Evolutionary conservation across 2,797 vertebrate genomes (phyloP), one percentile per base, ranked within the genome.

Genomic region (Erithacus rubecula): DNA sequence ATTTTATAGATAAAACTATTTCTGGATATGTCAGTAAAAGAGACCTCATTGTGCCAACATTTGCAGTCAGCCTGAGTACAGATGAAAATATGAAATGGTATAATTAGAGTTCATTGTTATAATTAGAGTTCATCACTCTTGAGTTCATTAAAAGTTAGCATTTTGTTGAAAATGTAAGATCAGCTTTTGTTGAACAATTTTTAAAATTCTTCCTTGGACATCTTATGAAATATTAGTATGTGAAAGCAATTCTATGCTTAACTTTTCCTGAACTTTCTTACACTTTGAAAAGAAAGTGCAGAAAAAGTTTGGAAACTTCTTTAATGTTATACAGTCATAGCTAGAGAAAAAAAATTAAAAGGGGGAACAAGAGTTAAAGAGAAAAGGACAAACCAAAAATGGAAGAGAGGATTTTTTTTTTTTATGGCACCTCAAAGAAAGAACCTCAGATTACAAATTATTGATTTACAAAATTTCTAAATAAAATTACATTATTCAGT

Each of bases 1-100:
- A 88, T 88, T 87, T 92, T 58, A 71, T 47, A 89, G 87, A 71
- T 70, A 89, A 89, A 83, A 60, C 65, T 96, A 91, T 91, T 95
- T 86, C 74, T 94, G 82, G 69, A 62, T 83, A 23, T 51, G 79
- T 83, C 91, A 94, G 79, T 89, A 78, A 80, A 89, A 94, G 6
- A 93, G 24, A 64, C 41, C 39, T 92, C 79, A 87, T 87, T 94
- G 65, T 93, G 87, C 87, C 67, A 88, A 70, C 39, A 4, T 92
- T 75, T 92, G 82, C 79, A 96, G 87, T 94, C 91, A 91, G 76
- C 56, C 75, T 67, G 51, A 82, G 47, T 84, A 92, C 47, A 20
- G 5, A 91, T 55, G 65, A 92, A 92, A 92, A 91, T 77, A 92
- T 78, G 60, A 95, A 92, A 75, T 56, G 56, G 58, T 89, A 77